phyloP scores from a whole-genome alignment of 1,140 invertebrate genomes.

The Portunus trituberculatus region DNA sequence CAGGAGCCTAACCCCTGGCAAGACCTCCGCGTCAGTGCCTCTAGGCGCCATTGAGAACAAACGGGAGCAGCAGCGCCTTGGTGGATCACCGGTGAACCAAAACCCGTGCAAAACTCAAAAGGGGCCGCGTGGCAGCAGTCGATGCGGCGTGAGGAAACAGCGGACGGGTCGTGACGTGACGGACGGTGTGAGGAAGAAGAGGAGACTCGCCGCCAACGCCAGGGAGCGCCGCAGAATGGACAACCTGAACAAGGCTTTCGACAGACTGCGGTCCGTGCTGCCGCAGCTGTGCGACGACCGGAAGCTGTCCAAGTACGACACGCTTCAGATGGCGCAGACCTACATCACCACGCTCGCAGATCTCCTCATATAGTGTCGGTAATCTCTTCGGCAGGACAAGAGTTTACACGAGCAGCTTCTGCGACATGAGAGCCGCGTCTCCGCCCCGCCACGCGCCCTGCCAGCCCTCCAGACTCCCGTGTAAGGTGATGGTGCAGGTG shows the following conservation, averaged over 20 bases:
- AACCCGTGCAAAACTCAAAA: slow-evolving; percentile 3
- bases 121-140: slow-evolving; percentile 44
- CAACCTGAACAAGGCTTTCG: slow-evolving; percentile 96
- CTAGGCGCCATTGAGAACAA: slow-evolving; percentile 56
- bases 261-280: slow-evolving; percentile 92
- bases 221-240: slow-evolving; percentile 95
- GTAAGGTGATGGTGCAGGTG: background rate
- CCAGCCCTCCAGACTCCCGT: background rate
- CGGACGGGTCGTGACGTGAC: slow-evolving; percentile 57
- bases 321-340: slow-evolving; percentile 63
- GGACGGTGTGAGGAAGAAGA: slow-evolving; percentile 86
- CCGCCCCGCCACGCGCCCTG: background rate
- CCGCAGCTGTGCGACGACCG: slow-evolving; percentile 94
- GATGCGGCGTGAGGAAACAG: slow-evolving; percentile 53
- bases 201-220: slow-evolving; percentile 94
- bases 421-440: background rate
- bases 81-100: background rate
- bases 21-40: background rate
- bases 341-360: slow-evolving; percentile 65
- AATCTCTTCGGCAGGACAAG: background rate
- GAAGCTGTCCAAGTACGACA: slow-evolving; percentile 89
- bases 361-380: slow-evolving; percentile 44
- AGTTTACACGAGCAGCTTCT: background rate
- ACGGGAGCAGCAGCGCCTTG: slow-evolving; percentile 37
- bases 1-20: background rate